Base-by-base conservation (phyloP, 2,888 invertebrate species). In the Fragum fragum region DNA sequence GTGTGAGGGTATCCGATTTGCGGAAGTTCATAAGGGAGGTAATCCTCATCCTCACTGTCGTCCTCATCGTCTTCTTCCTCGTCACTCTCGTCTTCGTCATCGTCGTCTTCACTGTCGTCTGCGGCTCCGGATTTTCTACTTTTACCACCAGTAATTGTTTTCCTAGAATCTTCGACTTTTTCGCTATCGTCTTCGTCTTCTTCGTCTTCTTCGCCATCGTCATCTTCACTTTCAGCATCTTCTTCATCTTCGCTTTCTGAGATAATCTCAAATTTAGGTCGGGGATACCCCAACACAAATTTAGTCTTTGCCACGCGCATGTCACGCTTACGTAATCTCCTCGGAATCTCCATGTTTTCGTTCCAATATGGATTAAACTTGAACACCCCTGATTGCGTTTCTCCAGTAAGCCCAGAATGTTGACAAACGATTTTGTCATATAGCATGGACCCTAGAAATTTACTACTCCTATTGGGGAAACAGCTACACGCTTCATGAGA, bases 321-420 rank as follows among this genome's bases (percentile, higher is more conserved):
- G 63, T 84, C 84, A 42, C 84, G 69, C 63, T 84, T 84, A 23
- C 84, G 79, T 53, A 79, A 11, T 23, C 47, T 53, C 28, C 76
- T 29, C 0, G 84, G 84, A 42, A 79, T 77, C 52, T 84, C 84
- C 84, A 84, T 84, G 52, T 79, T 81, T 29, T 84, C 84, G 72
- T 84, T 84, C 84, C 84, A 84, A 68, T 73, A 84, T 28, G 79
- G 84, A 23, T 81, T 81, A 57, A 84, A 84, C 42, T 84, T 84
- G 53, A 71, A 84, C n/a, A 84, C 84, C 9, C 84, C 84, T 0
- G 76, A 71, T n/a, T 84, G 84, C 23, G 84, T 84, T 57, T 84
- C 80, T 9, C 84, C 84, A 9, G 73, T 69, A 0, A 84, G 61
- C 21, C 84, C 84, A 3, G 75, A 76, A 53, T 81, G 81, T 52